A percentile compares a stretch with the other conserved stretches of the same genome.
These are phyloP conservation scores for Babyrousa celebensis DNA, from an alignment of 2,797 vertebrate species.

Conservation along the genomic window DNA sequence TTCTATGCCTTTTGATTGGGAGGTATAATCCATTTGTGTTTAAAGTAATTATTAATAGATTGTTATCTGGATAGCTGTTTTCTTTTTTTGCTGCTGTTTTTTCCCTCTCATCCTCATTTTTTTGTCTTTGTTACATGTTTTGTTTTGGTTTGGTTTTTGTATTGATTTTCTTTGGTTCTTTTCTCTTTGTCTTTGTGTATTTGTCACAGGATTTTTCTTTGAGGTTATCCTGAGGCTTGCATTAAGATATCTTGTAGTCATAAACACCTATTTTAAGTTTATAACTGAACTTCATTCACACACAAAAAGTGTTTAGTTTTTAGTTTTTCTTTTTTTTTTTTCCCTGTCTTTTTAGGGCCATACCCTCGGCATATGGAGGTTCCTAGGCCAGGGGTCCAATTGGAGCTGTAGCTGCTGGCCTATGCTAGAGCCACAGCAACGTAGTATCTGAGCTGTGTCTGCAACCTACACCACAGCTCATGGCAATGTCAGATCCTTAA, in stretches of 20 bases:
- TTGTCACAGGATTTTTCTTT: background rate
- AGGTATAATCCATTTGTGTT: background rate
- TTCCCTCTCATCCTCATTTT: background rate
- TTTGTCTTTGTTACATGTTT: background rate
- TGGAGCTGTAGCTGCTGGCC: no score
- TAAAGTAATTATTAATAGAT: background rate
- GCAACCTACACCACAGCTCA: no score
- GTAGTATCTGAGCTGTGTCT: no score
- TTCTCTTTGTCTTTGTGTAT: background rate
- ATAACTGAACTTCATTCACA: background rate
- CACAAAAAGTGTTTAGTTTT: background rate
- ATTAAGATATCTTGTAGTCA: slow-evolving; percentile 20
- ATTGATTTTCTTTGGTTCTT: slow-evolving; percentile 1
- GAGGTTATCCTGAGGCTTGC: background rate
- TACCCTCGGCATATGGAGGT: no score
- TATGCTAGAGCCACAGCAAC: no score
- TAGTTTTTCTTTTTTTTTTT: no score
- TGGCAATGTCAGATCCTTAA: no score
- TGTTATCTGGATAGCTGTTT: background rate
- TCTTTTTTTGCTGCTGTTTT: background rate
- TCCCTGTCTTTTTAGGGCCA: no score
- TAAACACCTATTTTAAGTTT: background rate
- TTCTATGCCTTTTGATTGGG: background rate
- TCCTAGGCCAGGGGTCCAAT: no score
- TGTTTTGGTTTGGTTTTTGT: background rate